Conservation (phyloP, 2,113 vertebrate species). For the Ellobius talpinus region DNA sequence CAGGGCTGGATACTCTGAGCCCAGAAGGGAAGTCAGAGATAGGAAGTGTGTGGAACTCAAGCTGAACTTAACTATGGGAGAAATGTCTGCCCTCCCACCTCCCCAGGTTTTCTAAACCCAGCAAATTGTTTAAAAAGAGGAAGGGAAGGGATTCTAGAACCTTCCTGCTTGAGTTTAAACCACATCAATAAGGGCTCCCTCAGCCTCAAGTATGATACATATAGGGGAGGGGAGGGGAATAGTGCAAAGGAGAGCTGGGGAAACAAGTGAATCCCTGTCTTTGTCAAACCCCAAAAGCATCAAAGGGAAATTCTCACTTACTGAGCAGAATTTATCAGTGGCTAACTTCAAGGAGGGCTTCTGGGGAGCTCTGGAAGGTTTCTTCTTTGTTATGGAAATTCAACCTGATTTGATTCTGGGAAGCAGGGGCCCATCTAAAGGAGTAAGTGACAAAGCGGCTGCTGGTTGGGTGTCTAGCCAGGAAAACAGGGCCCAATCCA, state of each 20-base stretch:
- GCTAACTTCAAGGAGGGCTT: conserved; percentile 48
- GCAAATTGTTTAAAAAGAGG: not conserved
- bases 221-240: not conserved
- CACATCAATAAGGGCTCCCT: not conserved
- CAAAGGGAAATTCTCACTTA: conserved; percentile 37
- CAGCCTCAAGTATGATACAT: not conserved
- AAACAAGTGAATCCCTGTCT: conserved; percentile 7
- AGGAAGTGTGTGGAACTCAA: not conserved
- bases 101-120: not conserved
- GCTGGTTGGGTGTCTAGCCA: not conserved
- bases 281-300: conserved; percentile 34
- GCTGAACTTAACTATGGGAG: not conserved
- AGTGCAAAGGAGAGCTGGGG: not conserved
- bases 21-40: not conserved
- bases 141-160: not conserved
- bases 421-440: conserved; percentile 54
- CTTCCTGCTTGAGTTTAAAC: not conserved
- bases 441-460: conserved; percentile 65
- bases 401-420: conserved; percentile 48
- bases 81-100: not conserved
- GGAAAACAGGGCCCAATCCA: not conserved
- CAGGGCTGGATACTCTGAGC: not conserved
- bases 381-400: conserved; percentile 67
- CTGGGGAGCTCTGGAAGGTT: conserved; percentile 41
- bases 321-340: conserved; percentile 53